Evolutionary conservation across 2,888 invertebrate species (phyloP).

Genomic region (Folsomia candida): DNA sequence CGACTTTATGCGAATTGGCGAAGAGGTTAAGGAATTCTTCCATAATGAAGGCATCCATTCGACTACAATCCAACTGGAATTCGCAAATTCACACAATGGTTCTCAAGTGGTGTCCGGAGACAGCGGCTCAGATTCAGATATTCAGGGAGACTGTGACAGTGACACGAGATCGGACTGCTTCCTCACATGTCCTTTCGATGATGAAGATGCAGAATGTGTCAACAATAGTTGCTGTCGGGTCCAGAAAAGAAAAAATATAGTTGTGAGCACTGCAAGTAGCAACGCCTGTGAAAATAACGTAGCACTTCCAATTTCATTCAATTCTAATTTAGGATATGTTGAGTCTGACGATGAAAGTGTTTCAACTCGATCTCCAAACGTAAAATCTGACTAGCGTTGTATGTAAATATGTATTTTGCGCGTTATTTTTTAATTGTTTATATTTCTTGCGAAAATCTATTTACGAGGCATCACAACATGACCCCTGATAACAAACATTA

Average conservation of each 20-base stretch:
- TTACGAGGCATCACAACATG: too few relatives aligned
- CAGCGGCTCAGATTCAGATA: not conserved
- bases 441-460: too few relatives aligned
- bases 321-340: not conserved
- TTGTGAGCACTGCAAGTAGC: not conserved
- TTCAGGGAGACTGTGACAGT: not conserved
- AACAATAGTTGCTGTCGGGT: slow-evolving; percentile 11
- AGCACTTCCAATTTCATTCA: not conserved
- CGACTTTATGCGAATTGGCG: slow-evolving; percentile 94
- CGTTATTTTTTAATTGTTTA: too few relatives aligned
- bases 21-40: slow-evolving; percentile 92
- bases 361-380: not conserved
- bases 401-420: too few relatives aligned
- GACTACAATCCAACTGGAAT: slow-evolving; percentile 96
- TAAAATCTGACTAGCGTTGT: too few relatives aligned
- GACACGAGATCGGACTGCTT: slow-evolving; percentile 6
- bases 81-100: slow-evolving; percentile 53
- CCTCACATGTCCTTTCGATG: slow-evolving; percentile 11
- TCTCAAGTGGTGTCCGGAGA: not conserved
- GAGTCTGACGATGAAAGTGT: not conserved
- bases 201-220: slow-evolving; percentile 1
- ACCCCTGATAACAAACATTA: too few relatives aligned
- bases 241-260: not conserved
- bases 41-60: slow-evolving; percentile 98
- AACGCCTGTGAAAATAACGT: not conserved